Percentiles rank a stretch among this genome's conserved stretches.
Conservation (phyloP, 2,797 vertebrate genomes). For the Adrianichthys oophorus region DNA sequence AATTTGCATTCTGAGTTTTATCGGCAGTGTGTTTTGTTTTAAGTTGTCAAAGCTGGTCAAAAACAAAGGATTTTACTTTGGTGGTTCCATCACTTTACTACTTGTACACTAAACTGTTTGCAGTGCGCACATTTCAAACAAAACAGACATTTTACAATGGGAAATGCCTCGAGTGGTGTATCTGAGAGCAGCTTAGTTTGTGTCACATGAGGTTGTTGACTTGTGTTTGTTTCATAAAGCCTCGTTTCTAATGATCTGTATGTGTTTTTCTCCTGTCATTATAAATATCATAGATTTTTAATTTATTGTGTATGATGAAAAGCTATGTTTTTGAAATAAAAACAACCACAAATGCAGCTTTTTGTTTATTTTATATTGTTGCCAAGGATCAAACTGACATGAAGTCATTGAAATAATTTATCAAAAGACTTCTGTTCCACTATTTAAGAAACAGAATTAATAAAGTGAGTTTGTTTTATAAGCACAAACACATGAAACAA, state of each 20-base stretch:
- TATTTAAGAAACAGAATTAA: not conserved
- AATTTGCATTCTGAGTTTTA: constrained; percentile 41
- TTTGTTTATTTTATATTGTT: constrained; percentile 5
- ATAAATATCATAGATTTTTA: constrained; percentile 64
- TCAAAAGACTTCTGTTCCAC: too few species aligned
- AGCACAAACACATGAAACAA: too few species aligned
- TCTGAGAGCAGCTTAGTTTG: constrained; percentile 26
- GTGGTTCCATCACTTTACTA: not conserved
- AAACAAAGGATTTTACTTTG: constrained; percentile 6
- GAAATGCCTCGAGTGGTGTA: not conserved
- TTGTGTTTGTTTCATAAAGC: constrained; percentile 36
- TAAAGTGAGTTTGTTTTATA: not conserved
- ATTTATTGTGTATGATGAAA: constrained; percentile 73
- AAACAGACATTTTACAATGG: constrained; percentile 12
- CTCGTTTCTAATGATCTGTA: constrained; percentile 44
- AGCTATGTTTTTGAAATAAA: constrained; percentile 75
- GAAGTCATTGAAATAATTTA: too few species aligned
- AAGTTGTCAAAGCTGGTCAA: not conserved
- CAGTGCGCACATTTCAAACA: constrained; percentile 32
- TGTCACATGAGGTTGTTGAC: constrained; percentile 21
- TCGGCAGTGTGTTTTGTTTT: constrained; percentile 33
- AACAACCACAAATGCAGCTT: constrained; percentile 26
- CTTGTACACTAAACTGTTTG: constrained; percentile 6
- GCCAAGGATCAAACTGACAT: not conserved
- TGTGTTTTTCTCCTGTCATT: constrained; percentile 35